phyloP scores from a whole-genome alignment of 2,113 vertebrate genomes.

The Cygnus buccinator region DNA sequence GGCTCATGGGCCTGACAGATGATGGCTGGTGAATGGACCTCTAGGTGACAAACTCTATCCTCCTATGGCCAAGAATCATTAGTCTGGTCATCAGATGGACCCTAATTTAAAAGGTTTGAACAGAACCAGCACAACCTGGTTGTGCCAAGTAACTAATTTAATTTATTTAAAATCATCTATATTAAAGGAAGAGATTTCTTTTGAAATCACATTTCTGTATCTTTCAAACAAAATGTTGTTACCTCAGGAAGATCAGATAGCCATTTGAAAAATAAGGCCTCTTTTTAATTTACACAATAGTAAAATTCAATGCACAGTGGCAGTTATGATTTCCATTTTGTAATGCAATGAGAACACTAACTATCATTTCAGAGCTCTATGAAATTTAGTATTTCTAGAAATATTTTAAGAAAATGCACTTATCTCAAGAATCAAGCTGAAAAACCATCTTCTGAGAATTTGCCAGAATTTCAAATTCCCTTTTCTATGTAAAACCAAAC shows the following conservation, averaged over 20 bases:
- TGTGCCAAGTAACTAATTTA: neutral
- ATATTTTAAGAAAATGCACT: neutral
- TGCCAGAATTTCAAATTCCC: neutral
- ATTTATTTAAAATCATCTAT: neutral
- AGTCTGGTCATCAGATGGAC: neutral
- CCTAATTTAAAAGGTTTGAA: neutral
- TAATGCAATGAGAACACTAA: neutral
- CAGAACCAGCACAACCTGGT: neutral
- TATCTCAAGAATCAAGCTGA: neutral
- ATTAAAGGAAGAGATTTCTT: neutral
- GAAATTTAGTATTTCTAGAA: neutral
- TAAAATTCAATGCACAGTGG: neutral
- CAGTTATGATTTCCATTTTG: neutral
- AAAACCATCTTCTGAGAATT: neutral
- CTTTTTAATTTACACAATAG: neutral
- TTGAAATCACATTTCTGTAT: neutral
- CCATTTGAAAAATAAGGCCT: neutral
- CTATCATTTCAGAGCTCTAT: neutral
- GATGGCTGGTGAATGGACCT: fast-evolving
- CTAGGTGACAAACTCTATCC: neutral
- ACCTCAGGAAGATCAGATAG: neutral
- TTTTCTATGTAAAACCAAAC: neutral
- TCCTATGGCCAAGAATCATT: neutral
- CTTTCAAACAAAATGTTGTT: neutral
- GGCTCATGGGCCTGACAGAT: neutral